phyloP scores from a whole-genome alignment of 2,797 vertebrate species.

The Coregonus ussuriensis region DNA sequence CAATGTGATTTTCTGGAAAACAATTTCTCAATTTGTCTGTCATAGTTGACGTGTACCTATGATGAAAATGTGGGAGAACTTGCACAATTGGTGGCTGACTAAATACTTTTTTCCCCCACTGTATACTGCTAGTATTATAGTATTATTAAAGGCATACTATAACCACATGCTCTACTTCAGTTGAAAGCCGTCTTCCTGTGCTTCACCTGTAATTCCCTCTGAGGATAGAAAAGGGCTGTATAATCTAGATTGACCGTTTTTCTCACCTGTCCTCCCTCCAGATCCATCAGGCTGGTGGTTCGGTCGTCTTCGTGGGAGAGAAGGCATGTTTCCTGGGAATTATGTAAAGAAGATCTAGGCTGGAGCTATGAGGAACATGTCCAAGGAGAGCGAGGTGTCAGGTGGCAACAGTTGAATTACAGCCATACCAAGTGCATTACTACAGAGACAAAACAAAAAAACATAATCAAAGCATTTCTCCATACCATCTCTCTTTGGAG shows the following conservation, averaged over 20 bases:
- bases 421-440: neutral
- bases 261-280: conserved; percentile 38
- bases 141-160: neutral
- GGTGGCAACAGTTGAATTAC: neutral
- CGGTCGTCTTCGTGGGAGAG: conserved; percentile 78
- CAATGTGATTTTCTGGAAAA: too few species aligned
- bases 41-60: too few species aligned
- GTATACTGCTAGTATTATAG: too few species aligned
- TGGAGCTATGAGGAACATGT: neutral
- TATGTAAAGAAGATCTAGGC: conserved; percentile 77
- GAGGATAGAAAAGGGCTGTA: neutral
- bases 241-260: neutral
- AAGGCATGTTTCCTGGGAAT: conserved; percentile 86
- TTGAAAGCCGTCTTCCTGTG: neutral
- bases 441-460: neutral
- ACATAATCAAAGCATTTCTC: neutral
- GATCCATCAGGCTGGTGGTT: conserved; percentile 86
- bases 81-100: too few species aligned
- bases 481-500: neutral
- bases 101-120: too few species aligned
- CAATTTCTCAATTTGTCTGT: too few species aligned
- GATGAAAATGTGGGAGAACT: too few species aligned
- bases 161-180: neutral
- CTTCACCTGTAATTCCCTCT: neutral
- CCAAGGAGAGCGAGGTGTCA: neutral